Evolutionary conservation across 64 coral and sea anemone genomes (phyloP).

Genomic region (Platygyra sinensis): DNA sequence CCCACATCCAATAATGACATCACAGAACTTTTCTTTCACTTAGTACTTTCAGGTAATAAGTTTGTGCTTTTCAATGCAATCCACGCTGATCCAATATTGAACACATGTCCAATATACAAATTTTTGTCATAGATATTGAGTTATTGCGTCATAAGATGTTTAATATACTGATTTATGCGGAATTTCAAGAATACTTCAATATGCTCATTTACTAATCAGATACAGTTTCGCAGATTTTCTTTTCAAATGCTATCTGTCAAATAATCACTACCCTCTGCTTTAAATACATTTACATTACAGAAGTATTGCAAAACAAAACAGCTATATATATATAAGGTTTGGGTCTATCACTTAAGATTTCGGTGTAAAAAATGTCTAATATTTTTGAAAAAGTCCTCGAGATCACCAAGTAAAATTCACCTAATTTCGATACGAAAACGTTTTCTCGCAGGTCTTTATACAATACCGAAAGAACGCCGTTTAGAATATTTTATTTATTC

Average conservation of each 20-base stretch:
- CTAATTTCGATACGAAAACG: too few species aligned
- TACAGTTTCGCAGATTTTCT: neutral
- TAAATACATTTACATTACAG: neutral
- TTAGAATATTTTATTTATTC: too few species aligned
- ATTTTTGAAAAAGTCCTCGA: neutral
- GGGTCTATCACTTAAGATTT: neutral
- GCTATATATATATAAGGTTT: neutral
- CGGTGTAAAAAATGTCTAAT: neutral
- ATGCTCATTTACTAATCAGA: neutral
- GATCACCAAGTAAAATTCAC: neutral
- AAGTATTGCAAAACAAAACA: neutral
- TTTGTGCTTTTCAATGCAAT: too few species aligned
- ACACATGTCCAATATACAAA: too few species aligned
- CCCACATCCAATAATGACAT: too few species aligned
- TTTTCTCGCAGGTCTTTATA: too few species aligned
- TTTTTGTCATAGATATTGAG: too few species aligned
- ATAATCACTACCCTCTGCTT: neutral
- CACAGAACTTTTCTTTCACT: too few species aligned
- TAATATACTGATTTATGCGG: neutral
- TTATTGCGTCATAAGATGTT: too few species aligned
- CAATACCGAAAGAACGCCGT: too few species aligned
- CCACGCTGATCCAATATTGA: too few species aligned
- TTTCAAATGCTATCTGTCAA: neutral
- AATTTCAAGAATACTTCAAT: neutral
- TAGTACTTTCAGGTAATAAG: too few species aligned